Conservation (phyloP, 2,113 vertebrate species). For the Vombatus ursinus region DNA sequence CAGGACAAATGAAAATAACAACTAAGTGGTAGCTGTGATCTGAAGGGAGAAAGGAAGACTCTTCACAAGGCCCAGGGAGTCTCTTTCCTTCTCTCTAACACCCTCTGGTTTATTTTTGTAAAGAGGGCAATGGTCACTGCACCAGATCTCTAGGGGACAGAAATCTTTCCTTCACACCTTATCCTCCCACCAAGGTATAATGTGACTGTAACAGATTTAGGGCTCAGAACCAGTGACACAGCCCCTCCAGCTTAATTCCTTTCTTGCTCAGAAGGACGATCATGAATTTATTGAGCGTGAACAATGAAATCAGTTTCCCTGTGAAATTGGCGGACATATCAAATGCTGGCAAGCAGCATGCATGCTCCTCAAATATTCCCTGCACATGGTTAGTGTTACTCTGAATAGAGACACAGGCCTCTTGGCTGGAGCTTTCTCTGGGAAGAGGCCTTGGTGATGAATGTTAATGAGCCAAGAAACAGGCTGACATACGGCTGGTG, state of each 20-base stretch:
- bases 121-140: not conserved
- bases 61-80: not conserved
- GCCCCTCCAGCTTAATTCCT: not conserved
- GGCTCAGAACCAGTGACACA: not conserved
- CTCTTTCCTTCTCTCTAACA: not conserved
- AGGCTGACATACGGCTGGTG: conserved; percentile 35
- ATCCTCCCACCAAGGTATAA: not conserved
- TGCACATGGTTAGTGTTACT: not conserved
- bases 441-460: not conserved
- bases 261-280: not conserved
- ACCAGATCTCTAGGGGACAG: too few species aligned
- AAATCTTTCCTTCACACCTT: not conserved
- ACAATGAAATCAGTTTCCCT: not conserved
- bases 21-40: not conserved
- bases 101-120: not conserved
- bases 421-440: not conserved
- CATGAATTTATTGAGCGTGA: not conserved
- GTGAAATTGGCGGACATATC: not conserved
- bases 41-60: not conserved
- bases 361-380: not conserved
- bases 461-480: not conserved
- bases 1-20: rapidly evolving
- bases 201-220: not conserved
- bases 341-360: rapidly evolving
- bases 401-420: not conserved